phyloP scores from a whole-genome alignment of 2,888 invertebrate genomes.

The Caenorhabditis imperialis region DNA sequence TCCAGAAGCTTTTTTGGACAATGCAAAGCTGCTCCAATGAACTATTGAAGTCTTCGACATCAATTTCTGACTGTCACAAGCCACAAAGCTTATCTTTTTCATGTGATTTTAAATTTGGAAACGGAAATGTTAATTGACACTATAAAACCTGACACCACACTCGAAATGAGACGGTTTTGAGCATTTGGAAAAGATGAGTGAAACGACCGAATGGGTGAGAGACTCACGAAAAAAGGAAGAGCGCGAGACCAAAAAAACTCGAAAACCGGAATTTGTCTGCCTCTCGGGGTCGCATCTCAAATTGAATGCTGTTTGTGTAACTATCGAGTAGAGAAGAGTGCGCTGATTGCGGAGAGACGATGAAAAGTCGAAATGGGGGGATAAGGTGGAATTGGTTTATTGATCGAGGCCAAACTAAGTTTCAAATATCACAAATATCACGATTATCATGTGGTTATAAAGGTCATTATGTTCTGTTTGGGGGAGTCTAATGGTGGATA shows the following conservation, averaged over 20 bases:
- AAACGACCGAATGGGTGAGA: too few relatives aligned
- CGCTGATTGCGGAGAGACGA: slow-evolving; percentile 27
- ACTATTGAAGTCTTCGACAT: too few relatives aligned
- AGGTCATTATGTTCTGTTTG: slow-evolving; percentile 33
- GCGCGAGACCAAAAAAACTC: slow-evolving; percentile 15
- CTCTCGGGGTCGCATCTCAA: slow-evolving; percentile 35
- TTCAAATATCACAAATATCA: slow-evolving; percentile 48
- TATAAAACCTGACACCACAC: too few relatives aligned
- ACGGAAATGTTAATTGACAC: too few relatives aligned
- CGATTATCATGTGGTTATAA: slow-evolving; percentile 23
- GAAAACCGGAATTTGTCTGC: slow-evolving; percentile 45
- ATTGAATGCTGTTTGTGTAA: slow-evolving; percentile 45
- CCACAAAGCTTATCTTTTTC: too few relatives aligned
- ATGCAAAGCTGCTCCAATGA: too few relatives aligned
- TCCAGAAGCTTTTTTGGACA: too few relatives aligned
- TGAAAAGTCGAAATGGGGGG: neutral
- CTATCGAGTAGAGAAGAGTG: slow-evolving; percentile 34
- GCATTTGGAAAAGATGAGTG: too few relatives aligned
- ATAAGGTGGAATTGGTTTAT: slow-evolving; percentile 20
- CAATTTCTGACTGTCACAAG: too few relatives aligned
- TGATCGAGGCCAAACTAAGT: slow-evolving; percentile 34
- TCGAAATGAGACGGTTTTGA: too few relatives aligned
- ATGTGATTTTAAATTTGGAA: too few relatives aligned
- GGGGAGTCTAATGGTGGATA: neutral
- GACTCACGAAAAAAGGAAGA: slow-evolving; percentile 1